These are phyloP conservation scores for Mycalesis mineus DNA, from an alignment of 2,888 invertebrate species.

Conservation along the genomic window DNA sequence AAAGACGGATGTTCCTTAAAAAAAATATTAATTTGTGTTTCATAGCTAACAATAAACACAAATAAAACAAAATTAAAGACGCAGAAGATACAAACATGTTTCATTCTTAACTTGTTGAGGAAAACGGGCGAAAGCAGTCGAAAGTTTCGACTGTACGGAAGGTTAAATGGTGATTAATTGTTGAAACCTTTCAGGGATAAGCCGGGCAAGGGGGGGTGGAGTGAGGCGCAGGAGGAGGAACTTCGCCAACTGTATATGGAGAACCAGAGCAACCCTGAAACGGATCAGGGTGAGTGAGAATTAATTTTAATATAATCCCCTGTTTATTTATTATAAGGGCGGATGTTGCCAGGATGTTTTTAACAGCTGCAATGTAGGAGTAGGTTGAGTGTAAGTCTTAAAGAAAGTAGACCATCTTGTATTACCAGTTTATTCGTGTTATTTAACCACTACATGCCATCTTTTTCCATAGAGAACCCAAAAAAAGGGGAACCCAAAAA, in stretches of 20 bases:
- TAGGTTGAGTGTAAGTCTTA: too few species aligned
- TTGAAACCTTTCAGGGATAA: constrained; percentile 48
- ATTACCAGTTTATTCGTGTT: too few species aligned
- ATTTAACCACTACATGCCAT: too few species aligned
- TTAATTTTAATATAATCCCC: constrained; percentile 13
- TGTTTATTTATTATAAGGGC: constrained; percentile 8
- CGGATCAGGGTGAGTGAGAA: constrained; percentile 80
- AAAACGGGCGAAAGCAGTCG: constrained; percentile 7
- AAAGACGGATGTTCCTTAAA: too few species aligned
- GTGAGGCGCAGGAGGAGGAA: constrained; percentile 92
- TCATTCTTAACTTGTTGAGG: not conserved
- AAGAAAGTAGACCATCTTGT: too few species aligned
- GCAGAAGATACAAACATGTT: constrained; percentile 3
- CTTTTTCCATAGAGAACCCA: too few species aligned
- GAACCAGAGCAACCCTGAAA: constrained; percentile 83
- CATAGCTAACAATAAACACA: too few species aligned
- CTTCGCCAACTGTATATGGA: constrained; percentile 90
- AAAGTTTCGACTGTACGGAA: constrained; percentile 21
- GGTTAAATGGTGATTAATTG: constrained; percentile 30
- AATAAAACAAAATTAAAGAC: constrained; percentile 6
- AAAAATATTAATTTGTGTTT: too few species aligned
- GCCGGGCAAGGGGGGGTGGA: constrained; percentile 82
- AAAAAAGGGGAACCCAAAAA: too few species aligned
- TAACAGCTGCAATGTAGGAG: not conserved
- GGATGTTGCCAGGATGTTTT: not conserved